A percentile compares a stretch with the other conserved stretches of the same genome.
Evolutionary conservation across 2,888 invertebrate species (phyloP).

Genomic region (Ectobius pallidus): DNA sequence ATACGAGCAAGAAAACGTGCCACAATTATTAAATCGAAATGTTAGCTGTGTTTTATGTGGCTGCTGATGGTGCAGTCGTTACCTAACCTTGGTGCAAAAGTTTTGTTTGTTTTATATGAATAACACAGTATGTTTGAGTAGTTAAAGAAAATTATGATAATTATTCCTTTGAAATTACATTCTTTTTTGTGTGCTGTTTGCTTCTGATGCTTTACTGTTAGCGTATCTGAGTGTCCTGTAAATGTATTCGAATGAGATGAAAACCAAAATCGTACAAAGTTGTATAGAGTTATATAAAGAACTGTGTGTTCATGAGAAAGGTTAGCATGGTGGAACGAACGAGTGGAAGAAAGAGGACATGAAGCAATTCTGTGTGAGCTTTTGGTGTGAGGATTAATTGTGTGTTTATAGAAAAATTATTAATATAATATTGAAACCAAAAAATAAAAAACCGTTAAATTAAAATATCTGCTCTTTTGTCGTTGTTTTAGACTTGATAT

Average conservation of each 20-base stretch:
- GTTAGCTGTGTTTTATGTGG: too few relatives aligned
- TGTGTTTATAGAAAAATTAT: constrained; percentile 39
- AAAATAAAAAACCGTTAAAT: constrained; percentile 3
- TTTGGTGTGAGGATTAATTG: constrained; percentile 36
- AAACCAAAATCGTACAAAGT: constrained; percentile 14
- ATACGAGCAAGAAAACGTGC: too few relatives aligned
- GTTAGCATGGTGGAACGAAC: not conserved
- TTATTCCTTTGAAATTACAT: not conserved
- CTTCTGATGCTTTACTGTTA: constrained; percentile 22
- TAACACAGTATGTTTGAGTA: constrained; percentile 5
- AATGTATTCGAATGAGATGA: constrained; percentile 4
- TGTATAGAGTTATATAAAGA: not conserved
- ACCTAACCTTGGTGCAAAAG: not conserved
- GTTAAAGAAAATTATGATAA: not conserved
- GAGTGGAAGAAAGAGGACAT: not conserved
- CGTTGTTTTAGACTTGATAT: too few relatives aligned
- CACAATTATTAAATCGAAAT: too few relatives aligned
- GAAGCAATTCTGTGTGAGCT: constrained; percentile 31
- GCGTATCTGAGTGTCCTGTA: constrained; percentile 18
- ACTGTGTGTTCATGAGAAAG: constrained; percentile 14
- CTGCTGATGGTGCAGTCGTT: too few relatives aligned
- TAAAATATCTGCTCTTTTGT: not conserved
- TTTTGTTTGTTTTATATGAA: not conserved
- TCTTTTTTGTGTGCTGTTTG: constrained; percentile 11
- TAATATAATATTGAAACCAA: constrained; percentile 18